A percentile compares a stretch with the other conserved stretches of the same genome.
Evolutionary conservation across 1,140 invertebrate genomes (phyloP).

Genomic region (Oncopodura yosiiana): DNA sequence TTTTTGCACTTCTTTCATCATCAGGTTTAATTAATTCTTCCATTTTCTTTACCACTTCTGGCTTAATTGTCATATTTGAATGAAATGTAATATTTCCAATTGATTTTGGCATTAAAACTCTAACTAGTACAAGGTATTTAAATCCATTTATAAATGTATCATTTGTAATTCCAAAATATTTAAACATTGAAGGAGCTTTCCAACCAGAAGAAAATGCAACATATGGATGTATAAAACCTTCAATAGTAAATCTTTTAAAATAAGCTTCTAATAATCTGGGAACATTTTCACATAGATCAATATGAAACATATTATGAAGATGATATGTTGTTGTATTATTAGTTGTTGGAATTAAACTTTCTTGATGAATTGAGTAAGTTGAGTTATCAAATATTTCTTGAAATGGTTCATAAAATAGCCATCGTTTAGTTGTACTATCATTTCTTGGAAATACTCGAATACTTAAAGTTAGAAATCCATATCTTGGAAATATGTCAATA

Average conservation of each 20-base stretch:
- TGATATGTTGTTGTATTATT: constrained; percentile 3
- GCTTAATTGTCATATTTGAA: background rate
- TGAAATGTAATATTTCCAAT: background rate
- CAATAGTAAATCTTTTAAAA: constrained; percentile 70
- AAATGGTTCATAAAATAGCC: constrained; percentile 20
- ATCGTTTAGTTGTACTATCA: constrained; percentile 10
- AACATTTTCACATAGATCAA: constrained; percentile 79
- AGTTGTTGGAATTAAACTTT: constrained; percentile 2
- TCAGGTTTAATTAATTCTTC: background rate
- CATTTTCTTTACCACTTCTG: background rate
- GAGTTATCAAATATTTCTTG: constrained; percentile 8
- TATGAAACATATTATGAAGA: constrained; percentile 64
- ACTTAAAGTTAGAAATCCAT: constrained; percentile 23
- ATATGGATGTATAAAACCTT: constrained; percentile 66
- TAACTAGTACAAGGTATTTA: constrained; percentile 60
- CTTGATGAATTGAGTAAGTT: constrained; percentile 10
- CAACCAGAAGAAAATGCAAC: constrained; percentile 70
- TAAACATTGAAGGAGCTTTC: constrained; percentile 60
- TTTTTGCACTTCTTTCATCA: constrained; percentile 3
- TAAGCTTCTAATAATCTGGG: constrained; percentile 66
- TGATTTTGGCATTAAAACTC: constrained; percentile 40
- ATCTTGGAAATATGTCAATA: constrained; percentile 17
- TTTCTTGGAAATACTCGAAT: constrained; percentile 17
- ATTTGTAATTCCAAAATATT: constrained; percentile 54
- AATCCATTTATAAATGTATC: constrained; percentile 63